A percentile compares a stretch with the other conserved stretches of the same genome.
phyloP scores from a whole-genome alignment of 2,113 vertebrate species.

The Myocastor coypus region DNA sequence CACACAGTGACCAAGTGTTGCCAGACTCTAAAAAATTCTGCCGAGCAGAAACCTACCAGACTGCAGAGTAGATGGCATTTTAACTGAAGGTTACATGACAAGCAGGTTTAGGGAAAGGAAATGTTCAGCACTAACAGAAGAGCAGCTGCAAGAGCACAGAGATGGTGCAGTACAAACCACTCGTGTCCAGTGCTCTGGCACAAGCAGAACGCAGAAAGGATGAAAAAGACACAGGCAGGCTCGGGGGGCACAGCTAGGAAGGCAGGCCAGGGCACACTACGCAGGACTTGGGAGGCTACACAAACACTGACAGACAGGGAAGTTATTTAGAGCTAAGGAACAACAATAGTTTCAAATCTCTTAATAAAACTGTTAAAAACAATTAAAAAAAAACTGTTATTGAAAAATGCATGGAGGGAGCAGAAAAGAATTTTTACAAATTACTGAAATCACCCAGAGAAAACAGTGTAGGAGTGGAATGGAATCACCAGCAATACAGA shows the following conservation, averaged over 20 bases:
- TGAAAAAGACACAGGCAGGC: background rate
- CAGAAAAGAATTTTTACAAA: background rate
- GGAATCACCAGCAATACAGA: background rate
- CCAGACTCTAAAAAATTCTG: background rate
- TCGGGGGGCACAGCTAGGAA: background rate
- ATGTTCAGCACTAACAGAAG: background rate
- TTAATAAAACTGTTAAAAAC: background rate
- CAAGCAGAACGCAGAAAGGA: background rate
- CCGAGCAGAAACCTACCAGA: background rate
- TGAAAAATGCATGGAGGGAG: background rate
- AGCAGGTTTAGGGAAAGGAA: conserved; percentile 30
- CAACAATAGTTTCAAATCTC: background rate
- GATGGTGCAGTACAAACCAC: background rate
- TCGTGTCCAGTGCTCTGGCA: background rate
- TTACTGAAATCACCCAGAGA: background rate
- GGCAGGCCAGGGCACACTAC: background rate
- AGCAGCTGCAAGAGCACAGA: background rate
- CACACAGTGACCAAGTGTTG: background rate
- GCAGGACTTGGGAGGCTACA: background rate
- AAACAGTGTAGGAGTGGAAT: background rate
- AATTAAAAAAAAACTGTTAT: background rate
- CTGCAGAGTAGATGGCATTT: background rate
- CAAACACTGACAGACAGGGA: background rate
- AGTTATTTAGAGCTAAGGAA: background rate
- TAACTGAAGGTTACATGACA: conserved; percentile 9